Percentiles rank a stretch among this genome's conserved stretches.
Evolutionary conservation across 2,888 invertebrate genomes (phyloP).

Genomic region (Volucella inanis): DNA sequence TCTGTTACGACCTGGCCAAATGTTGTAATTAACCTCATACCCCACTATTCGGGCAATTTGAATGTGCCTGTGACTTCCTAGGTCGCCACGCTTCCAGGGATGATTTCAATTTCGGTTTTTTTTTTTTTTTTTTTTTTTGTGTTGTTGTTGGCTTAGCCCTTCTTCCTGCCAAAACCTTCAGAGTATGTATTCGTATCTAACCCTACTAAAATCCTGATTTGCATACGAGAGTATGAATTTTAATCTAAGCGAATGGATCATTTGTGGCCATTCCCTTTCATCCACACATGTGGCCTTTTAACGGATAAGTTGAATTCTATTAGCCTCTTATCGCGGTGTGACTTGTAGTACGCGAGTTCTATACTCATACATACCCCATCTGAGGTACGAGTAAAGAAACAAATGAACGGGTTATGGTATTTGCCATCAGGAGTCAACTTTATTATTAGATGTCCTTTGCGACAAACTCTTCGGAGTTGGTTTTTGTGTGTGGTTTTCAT

Average conservation of each 20-base stretch:
- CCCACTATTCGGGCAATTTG: conserved; percentile 66
- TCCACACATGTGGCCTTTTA: conserved; percentile 69
- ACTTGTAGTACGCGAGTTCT: conserved; percentile 65
- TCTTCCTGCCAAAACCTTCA: conserved; percentile 1
- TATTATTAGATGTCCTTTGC: conserved; percentile 75
- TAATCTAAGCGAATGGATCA: conserved; percentile 75
- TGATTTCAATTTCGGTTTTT: conserved; percentile 65
- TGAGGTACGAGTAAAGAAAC: conserved; percentile 12
- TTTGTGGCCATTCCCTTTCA: conserved; percentile 57
- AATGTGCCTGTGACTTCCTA: conserved; percentile 29
- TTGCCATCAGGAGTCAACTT: conserved; percentile 73
- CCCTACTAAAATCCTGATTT: conserved; percentile 64
- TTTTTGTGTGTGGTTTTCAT: conserved; percentile 2
- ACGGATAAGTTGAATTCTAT: conserved; percentile 75
- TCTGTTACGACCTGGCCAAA: conserved; percentile 78
- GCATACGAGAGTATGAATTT: conserved; percentile 75
- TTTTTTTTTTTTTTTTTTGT: conserved; percentile 41
- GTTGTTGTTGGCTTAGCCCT: conserved; percentile 44
- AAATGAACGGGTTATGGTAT: conserved; percentile 74
- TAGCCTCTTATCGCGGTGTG: conserved; percentile 74
- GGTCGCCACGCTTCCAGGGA: conserved; percentile 42
- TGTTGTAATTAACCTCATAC: conserved; percentile 79
- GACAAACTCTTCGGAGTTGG: conserved; percentile 55
- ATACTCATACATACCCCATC: conserved; percentile 4
- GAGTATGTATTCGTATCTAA: conserved; percentile 20